A percentile compares a stretch with the other conserved stretches of the same genome.
Evolutionary conservation across 2,113 vertebrate genomes (phyloP).

Genomic region (Heterocephalus glaber): DNA sequence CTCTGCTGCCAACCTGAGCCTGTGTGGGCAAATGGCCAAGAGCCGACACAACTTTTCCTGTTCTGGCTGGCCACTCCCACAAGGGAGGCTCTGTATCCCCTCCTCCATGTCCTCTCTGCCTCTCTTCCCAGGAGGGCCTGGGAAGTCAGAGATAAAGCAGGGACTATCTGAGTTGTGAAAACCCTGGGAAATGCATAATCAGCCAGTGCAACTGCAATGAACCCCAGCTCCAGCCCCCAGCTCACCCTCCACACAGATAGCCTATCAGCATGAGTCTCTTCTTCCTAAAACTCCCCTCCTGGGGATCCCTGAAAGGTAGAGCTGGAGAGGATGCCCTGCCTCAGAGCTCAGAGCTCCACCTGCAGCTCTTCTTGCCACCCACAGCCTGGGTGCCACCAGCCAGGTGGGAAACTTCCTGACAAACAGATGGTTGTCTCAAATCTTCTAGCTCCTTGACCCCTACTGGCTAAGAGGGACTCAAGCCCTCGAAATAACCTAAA

Average conservation of each 20-base stretch:
- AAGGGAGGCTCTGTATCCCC: background rate
- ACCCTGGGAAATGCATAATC: background rate
- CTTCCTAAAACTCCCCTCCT: background rate
- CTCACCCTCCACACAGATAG: rapidly evolving
- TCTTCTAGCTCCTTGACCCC: background rate
- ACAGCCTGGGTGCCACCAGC: background rate
- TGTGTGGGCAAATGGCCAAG: background rate
- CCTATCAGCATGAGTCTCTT: background rate
- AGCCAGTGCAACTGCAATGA: background rate
- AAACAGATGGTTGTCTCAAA: background rate
- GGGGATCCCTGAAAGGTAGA: background rate
- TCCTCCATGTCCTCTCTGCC: background rate
- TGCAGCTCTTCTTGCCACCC: background rate
- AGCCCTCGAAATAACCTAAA: background rate
- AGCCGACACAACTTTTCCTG: background rate
- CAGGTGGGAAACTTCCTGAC: background rate
- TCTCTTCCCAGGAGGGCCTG: background rate
- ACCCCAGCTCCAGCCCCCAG: background rate
- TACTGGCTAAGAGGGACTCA: background rate
- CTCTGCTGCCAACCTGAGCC: background rate
- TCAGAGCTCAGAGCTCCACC: background rate
- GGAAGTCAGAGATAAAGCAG: background rate
- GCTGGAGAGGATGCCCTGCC: background rate
- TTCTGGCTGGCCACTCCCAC: background rate
- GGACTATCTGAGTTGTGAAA: background rate